A percentile compares a stretch with the other conserved stretches of the same genome.
Conservation (phyloP, 2,797 vertebrate species). For the Anisognathus igniventris region DNA sequence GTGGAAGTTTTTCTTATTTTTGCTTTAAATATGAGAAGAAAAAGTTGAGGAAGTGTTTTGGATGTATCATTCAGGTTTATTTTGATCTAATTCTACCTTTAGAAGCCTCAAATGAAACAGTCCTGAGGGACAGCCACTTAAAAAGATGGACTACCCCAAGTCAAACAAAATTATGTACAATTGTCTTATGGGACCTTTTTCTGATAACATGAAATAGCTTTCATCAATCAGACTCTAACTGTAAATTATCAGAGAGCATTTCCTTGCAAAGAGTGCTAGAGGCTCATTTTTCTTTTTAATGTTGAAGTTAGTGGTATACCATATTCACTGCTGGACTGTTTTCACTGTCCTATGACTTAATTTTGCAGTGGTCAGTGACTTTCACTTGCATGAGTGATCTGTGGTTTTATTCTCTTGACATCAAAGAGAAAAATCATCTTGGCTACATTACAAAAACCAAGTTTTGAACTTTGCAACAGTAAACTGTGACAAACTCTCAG, state of each 20-base stretch:
- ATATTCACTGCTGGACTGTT: neutral
- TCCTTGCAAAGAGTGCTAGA: neutral
- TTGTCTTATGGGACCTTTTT: conserved; percentile 8
- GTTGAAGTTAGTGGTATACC: neutral
- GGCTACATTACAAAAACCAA: neutral
- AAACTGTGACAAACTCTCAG: conserved; percentile 24
- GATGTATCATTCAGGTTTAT: neutral
- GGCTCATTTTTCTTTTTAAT: conserved; percentile 5
- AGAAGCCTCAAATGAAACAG: conserved; percentile 8
- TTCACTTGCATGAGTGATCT: conserved; percentile 50
- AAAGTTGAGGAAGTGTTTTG: neutral
- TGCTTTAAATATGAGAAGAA: neutral
- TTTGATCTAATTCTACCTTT: neutral
- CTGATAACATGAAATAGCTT: neutral
- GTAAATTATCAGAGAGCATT: conserved; percentile 6
- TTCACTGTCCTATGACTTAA: conserved; percentile 41
- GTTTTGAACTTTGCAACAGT: neutral
- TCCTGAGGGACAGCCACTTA: conserved; percentile 3
- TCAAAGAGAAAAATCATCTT: conserved; percentile 42
- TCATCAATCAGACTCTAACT: conserved; percentile 28
- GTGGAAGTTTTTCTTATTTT: neutral
- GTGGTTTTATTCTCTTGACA: conserved; percentile 43
- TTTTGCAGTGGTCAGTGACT: conserved; percentile 35
- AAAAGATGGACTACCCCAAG: neutral
- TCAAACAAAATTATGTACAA: neutral